Evolutionary conservation across 1,140 invertebrate genomes (phyloP).

Genomic region (Leptoteleia sp.): DNA sequence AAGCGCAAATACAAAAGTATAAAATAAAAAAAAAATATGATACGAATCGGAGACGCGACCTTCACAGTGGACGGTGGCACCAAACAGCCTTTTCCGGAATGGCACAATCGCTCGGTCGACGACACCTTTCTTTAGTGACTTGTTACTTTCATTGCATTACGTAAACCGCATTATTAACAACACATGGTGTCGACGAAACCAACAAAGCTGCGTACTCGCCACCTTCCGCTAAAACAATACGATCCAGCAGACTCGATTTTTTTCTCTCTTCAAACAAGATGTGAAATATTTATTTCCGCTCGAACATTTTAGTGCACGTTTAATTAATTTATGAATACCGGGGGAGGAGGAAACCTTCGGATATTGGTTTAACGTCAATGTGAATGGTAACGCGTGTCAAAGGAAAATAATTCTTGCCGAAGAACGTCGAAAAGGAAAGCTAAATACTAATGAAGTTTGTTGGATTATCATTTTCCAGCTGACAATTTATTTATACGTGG

Average conservation of each 20-base stretch:
- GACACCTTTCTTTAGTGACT: slow-evolving; percentile 23
- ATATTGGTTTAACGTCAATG: slow-evolving; percentile 7
- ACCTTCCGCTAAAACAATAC: slow-evolving; percentile 9
- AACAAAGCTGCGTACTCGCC: no score
- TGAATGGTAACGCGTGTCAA: slow-evolving; percentile 9
- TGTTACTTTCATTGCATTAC: slow-evolving; percentile 18
- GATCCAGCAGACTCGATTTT: background rate
- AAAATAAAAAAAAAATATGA: slow-evolving; percentile 7
- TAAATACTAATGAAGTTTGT: background rate
- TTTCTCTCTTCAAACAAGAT: background rate
- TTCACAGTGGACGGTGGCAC: slow-evolving; percentile 28
- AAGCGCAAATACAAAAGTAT: slow-evolving; percentile 14
- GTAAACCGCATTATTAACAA: background rate
- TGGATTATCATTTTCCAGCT: no score
- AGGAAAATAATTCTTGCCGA: slow-evolving; percentile 16
- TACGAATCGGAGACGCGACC: slow-evolving; percentile 13
- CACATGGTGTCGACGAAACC: no score
- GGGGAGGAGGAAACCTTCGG: slow-evolving; percentile 2
- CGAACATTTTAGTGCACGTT: background rate
- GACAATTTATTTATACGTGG: no score
- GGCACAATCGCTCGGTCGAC: slow-evolving; percentile 39
- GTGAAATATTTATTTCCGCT: slow-evolving; percentile 1
- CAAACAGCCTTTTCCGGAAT: slow-evolving; percentile 41
- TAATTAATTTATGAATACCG: slow-evolving; percentile 12
- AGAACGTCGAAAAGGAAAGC: slow-evolving; percentile 5